These are phyloP conservation scores for Pseudomyrmex cubaensis DNA, from an alignment of 1,140 invertebrate species.

Conservation along the genomic window DNA sequence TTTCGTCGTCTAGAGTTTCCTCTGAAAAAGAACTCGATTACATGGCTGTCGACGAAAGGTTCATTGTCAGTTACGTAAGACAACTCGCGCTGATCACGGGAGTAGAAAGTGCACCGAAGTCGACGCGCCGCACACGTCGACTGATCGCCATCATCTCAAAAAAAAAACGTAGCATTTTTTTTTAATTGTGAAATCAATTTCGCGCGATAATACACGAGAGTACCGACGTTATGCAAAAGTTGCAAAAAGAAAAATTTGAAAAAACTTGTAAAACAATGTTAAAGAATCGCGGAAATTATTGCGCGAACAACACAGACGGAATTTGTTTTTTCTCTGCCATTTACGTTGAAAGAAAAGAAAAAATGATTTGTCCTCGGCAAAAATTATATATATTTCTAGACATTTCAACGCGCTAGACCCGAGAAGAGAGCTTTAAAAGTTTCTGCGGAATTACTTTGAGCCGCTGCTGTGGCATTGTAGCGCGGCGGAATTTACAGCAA, in stretches of 20 bases:
- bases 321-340: no score
- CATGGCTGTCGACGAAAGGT: slow-evolving; percentile 65
- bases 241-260: no score
- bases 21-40: slow-evolving; percentile 43
- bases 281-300: not conserved
- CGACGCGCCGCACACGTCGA: not conserved
- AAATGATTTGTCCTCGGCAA: not conserved
- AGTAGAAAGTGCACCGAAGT: slow-evolving; percentile 52
- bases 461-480: slow-evolving; percentile 1
- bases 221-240: slow-evolving; percentile 20
- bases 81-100: slow-evolving; percentile 19
- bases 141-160: not conserved
- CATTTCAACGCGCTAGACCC: not conserved
- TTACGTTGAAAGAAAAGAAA: no score
- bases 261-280: no score
- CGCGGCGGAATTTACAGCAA: slow-evolving; percentile 7
- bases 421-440: slow-evolving; percentile 1
- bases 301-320: no score
- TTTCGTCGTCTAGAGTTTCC: slow-evolving; percentile 10
- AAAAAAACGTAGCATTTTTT: slow-evolving; percentile 1
- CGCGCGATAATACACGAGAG: slow-evolving; percentile 24
- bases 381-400: slow-evolving; percentile 2
- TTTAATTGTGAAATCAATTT: not conserved
- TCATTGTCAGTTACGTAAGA: slow-evolving; percentile 81
- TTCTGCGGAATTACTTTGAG: not conserved